A percentile compares a stretch with the other conserved stretches of the same genome.
phyloP scores from a whole-genome alignment of 2,113 vertebrate species.

The Bubo bubo region DNA sequence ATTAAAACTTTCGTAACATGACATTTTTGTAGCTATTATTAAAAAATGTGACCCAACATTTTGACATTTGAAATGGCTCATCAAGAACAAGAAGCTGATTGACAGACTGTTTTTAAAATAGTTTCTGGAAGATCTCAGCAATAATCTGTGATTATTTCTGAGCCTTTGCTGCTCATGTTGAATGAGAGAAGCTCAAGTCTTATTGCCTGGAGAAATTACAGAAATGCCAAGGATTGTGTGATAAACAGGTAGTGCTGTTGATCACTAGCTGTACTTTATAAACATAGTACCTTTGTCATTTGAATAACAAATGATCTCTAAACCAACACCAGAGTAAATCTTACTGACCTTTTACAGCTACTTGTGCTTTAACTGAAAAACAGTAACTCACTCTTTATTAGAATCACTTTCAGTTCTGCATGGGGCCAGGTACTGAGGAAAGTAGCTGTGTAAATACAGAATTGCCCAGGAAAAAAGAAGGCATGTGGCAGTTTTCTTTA shows the following conservation, averaged over 20 bases:
- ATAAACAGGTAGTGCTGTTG: background rate
- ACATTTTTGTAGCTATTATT: background rate
- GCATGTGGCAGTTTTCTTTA: background rate
- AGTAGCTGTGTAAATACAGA: background rate
- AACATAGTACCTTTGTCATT: background rate
- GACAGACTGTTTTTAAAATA: background rate
- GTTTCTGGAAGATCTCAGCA: background rate
- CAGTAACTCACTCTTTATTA: background rate
- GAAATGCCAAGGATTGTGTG: slow-evolving; percentile 26
- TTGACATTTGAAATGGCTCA: slow-evolving; percentile 26
- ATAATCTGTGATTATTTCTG: slow-evolving; percentile 7
- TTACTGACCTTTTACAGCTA: background rate
- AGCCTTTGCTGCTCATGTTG: background rate
- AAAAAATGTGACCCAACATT: background rate
- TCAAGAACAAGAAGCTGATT: background rate
- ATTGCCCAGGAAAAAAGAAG: background rate
- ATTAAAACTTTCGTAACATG: background rate
- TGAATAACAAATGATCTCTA: slow-evolving; percentile 1
- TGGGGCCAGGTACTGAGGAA: background rate
- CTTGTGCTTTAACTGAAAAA: background rate
- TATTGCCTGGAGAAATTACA: background rate
- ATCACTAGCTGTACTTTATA: background rate
- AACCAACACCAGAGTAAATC: background rate
- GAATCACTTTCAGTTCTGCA: background rate
- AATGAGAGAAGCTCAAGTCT: background rate